A percentile compares a stretch with the other conserved stretches of the same genome.
phyloP scores from a whole-genome alignment of 1,140 invertebrate genomes.

The Pseudomyrmex gracilis region DNA sequence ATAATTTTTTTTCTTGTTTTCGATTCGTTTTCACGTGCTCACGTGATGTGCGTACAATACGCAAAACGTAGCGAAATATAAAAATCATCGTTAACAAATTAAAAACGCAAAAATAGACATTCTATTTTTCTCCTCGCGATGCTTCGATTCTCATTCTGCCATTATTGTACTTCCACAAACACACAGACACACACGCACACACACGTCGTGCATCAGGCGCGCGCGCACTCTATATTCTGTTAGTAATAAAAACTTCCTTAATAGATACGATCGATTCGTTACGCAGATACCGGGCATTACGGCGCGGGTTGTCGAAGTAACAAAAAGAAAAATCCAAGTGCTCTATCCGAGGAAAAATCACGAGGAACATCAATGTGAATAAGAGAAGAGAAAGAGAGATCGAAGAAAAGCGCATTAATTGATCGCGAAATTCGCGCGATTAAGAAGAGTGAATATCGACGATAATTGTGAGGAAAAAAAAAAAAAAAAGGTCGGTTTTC shows the following conservation, averaged over 20 bases:
- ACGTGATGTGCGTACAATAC: too few relatives aligned
- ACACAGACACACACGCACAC: neutral
- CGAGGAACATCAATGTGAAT: neutral
- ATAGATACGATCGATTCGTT: conserved; percentile 57
- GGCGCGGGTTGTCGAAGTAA: conserved; percentile 42
- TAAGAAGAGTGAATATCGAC: neutral
- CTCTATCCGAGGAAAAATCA: neutral
- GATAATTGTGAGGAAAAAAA: conserved; percentile 5
- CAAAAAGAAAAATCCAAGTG: conserved; percentile 29
- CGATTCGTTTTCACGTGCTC: too few relatives aligned
- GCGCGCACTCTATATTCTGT: neutral
- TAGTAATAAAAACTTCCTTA: conserved; percentile 36
- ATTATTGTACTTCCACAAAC: neutral
- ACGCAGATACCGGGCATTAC: conserved; percentile 66
- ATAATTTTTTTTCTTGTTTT: too few relatives aligned
- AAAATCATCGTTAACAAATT: too few relatives aligned
- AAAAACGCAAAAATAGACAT: too few relatives aligned
- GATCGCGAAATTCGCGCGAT: conserved; percentile 26
- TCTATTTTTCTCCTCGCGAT: neutral
- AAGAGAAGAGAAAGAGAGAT: neutral
- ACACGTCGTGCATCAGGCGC: conserved; percentile 10
- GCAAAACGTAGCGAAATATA: too few relatives aligned
- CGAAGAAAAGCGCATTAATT: neutral
- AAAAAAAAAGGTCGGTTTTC: neutral
- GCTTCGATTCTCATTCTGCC: conserved; percentile 64